phyloP scores from a whole-genome alignment of 2,797 vertebrate species.

The Diplodus sargus region DNA sequence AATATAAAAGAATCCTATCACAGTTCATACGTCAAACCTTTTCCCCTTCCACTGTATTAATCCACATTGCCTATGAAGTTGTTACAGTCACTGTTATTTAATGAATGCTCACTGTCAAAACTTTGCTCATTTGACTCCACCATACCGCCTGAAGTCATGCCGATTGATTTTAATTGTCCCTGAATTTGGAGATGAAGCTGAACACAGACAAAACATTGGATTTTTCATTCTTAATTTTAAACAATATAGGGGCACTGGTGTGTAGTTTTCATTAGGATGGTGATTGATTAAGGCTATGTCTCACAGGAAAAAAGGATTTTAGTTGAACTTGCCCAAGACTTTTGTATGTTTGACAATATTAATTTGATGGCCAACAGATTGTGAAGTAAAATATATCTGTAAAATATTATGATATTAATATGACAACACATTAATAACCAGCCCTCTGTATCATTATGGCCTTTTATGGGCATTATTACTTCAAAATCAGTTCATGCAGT shows the following conservation, averaged over 20 bases:
- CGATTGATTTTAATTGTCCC: slow-evolving; percentile 69
- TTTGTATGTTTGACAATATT: slow-evolving; percentile 20
- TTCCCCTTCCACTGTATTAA: slow-evolving; percentile 52
- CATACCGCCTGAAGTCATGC: slow-evolving; percentile 48
- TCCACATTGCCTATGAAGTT: slow-evolving; percentile 50
- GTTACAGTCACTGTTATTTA: slow-evolving; percentile 56
- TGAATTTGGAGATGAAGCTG: slow-evolving; percentile 62
- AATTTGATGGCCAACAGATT: slow-evolving; percentile 13
- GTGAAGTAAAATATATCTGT: not conserved
- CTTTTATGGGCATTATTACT: not conserved
- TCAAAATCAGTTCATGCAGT: not conserved
- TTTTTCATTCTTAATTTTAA: slow-evolving; percentile 59
- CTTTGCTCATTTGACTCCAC: slow-evolving; percentile 44
- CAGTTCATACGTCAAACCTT: slow-evolving; percentile 27
- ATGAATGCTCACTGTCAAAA: slow-evolving; percentile 63
- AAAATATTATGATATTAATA: not conserved
- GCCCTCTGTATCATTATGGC: not conserved
- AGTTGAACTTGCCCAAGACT: slow-evolving; percentile 4
- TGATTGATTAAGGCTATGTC: slow-evolving; percentile 51
- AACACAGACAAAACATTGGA: slow-evolving; percentile 50
- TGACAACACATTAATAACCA: not conserved
- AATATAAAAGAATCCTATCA: slow-evolving; percentile 37
- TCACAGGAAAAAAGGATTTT: slow-evolving; percentile 25
- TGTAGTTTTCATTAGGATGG: slow-evolving; percentile 46
- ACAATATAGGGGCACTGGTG: slow-evolving; percentile 26